Evolutionary conservation across 2,113 vertebrate genomes (phyloP), one percentile per base, ranked within the genome.

Genomic region (Indri indri): DNA sequence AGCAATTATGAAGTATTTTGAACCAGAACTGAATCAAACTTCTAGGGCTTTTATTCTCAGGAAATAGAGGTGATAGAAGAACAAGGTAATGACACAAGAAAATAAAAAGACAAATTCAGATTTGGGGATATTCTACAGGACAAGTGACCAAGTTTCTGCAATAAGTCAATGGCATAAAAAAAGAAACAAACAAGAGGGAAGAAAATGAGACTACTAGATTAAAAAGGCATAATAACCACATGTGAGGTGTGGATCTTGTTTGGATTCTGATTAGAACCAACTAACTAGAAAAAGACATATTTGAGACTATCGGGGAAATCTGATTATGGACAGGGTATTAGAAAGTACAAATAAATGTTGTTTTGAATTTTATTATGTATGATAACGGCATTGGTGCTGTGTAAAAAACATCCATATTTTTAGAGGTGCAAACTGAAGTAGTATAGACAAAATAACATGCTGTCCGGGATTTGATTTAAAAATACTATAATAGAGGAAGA

Each of bases 371-470:
- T 92, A 47, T 96, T 81, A 84, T 14, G 57, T 88, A 85, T 13
- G 37, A 83, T 61, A 76, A 90, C 34, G 22, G 8, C 17, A 87
- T 52, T 95, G 42, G 27, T 84, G 54, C 13, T 86, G 0, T 73
- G 0, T 85, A 93, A 93, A 91, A 96, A 94, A 86, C 47, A 95
- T n/a, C 5, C 30, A 8, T 22, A 76, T 92, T 94, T 93, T 96
- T 45, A 94, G 34, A 94, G 47, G 23, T 90, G 22, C 6, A 54
- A 66, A 77, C 9, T 85, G 5, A 88, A 80, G 17, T 47, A 83
- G 32, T 6, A 73, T 68, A 47, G 23, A 70, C 16, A 93, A 96
- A 93, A 73, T 73, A 83, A 93, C 42, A 91, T 40, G 74, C 2
- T 76, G 10, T 57, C 22, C 54, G 40, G n/a, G 42, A 94, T 91